phyloP scores from a whole-genome alignment of 2,888 invertebrate species.

The Chromoteleia sp. region DNA sequence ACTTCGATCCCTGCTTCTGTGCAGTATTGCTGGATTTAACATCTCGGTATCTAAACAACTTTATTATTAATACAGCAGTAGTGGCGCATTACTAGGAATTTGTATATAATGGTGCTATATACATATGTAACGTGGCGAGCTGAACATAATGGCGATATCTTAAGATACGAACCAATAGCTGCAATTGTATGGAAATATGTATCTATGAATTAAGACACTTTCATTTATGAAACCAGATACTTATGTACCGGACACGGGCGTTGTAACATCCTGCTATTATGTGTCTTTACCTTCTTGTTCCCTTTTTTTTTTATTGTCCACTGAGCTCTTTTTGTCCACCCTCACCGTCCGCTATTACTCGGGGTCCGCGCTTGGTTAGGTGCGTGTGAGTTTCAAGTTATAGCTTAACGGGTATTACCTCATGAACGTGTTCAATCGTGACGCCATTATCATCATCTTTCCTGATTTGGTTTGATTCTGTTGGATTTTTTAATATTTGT shows the following conservation, averaged over 20 bases:
- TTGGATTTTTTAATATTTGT: background rate
- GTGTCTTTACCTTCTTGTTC: constrained; percentile 79
- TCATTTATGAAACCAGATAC: constrained; percentile 84
- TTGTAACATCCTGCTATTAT: constrained; percentile 84
- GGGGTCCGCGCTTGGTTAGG: constrained; percentile 64
- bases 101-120: constrained; percentile 84
- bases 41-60: constrained; percentile 68
- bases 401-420: constrained; percentile 57
- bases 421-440: constrained; percentile 52
- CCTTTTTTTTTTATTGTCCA: constrained; percentile 70
- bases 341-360: constrained; percentile 66
- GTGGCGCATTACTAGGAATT: constrained; percentile 80
- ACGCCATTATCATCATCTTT: constrained; percentile 18
- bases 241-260: constrained; percentile 83
- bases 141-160: constrained; percentile 81
- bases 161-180: constrained; percentile 82
- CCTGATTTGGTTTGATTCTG: background rate
- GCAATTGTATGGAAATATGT: constrained; percentile 84
- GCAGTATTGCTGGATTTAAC: constrained; percentile 42
- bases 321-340: constrained; percentile 67
- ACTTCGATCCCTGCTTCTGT: constrained; percentile 36
- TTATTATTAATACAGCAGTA: constrained; percentile 81
- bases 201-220: constrained; percentile 84
- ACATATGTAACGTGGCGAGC: constrained; percentile 79
- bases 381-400: constrained; percentile 58